Evolutionary conservation across 2,888 invertebrate genomes (phyloP).

Genomic region (Seladonia tumulorum): DNA sequence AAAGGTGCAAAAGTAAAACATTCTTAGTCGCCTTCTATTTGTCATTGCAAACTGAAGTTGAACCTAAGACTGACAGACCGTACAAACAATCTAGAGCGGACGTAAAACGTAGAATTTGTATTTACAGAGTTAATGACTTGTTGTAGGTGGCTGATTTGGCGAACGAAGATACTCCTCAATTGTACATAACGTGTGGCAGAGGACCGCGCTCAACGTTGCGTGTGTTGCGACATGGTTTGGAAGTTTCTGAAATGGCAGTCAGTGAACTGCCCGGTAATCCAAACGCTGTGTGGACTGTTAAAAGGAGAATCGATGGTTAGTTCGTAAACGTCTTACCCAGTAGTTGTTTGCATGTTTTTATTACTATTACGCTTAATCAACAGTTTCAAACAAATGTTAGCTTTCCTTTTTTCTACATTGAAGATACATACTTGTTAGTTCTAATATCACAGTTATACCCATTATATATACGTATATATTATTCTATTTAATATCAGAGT

Average conservation of each 20-base stretch:
- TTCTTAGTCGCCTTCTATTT: constrained; percentile 82
- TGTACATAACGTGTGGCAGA: constrained; percentile 97
- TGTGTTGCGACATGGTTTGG: constrained; percentile 97
- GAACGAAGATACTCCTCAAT: constrained; percentile 99
- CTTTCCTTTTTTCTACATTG: constrained; percentile 19
- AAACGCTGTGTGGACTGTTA: constrained; percentile 99
- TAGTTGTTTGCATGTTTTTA: constrained; percentile 63
- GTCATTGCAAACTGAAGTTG: constrained; percentile 81
- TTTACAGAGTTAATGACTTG: neutral
- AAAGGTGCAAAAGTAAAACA: constrained; percentile 77
- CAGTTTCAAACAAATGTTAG: constrained; percentile 35
- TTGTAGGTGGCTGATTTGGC: constrained; percentile 94
- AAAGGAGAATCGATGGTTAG: constrained; percentile 97
- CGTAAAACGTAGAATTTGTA: neutral
- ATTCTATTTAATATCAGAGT: neutral
- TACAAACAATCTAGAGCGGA: neutral
- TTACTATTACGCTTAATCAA: constrained; percentile 31
- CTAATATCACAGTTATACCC: constrained; percentile 2
- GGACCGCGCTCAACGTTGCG: constrained; percentile 96
- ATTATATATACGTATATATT: neutral
- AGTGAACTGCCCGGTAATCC: constrained; percentile 99
- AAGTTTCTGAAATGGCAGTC: constrained; percentile 99
- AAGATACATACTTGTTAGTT: constrained; percentile 8
- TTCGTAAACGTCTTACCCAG: constrained; percentile 70
- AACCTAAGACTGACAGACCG: constrained; percentile 77